Conservation (phyloP, 2,113 vertebrate species). For the Atherinomorus stipes region DNA sequence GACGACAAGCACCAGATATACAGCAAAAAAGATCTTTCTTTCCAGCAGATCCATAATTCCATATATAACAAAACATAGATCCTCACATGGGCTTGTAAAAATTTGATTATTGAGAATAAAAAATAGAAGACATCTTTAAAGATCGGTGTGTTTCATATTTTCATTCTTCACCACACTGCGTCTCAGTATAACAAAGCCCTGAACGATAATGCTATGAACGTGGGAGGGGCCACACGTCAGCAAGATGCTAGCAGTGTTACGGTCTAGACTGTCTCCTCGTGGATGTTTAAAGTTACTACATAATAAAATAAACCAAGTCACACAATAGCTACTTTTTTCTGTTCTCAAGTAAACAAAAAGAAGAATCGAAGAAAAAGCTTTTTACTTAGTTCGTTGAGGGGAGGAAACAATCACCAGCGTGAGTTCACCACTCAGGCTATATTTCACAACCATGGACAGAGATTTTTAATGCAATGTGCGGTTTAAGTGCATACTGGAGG, state of each 20-base stretch:
- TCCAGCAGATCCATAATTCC: conserved; percentile 38
- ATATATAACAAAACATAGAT: conserved; percentile 13
- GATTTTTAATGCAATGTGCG: too few species aligned
- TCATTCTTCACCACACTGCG: conserved; percentile 2
- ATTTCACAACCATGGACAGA: conserved; percentile 17
- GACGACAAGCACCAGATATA: conserved; percentile 42
- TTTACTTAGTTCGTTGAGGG: too few species aligned
- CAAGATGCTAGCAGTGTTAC: not conserved
- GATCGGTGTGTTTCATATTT: not conserved
- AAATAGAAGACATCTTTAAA: not conserved
- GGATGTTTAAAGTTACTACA: conserved; percentile 30
- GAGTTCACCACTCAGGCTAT: too few species aligned
- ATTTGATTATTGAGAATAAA: not conserved
- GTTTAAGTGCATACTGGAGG: too few species aligned
- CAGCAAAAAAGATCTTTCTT: not conserved
- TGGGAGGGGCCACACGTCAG: conserved; percentile 44
- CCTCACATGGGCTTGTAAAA: not conserved
- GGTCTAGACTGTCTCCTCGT: conserved; percentile 51
- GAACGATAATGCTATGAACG: not conserved
- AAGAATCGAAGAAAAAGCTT: too few species aligned
- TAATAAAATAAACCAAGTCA: too few species aligned
- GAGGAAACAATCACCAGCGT: too few species aligned
- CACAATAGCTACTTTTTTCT: too few species aligned
- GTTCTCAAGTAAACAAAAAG: too few species aligned
- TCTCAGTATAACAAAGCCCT: conserved; percentile 57